Evolutionary conservation across 2,888 invertebrate species (phyloP).

Genomic region (Acanthoscelides obtectus): DNA sequence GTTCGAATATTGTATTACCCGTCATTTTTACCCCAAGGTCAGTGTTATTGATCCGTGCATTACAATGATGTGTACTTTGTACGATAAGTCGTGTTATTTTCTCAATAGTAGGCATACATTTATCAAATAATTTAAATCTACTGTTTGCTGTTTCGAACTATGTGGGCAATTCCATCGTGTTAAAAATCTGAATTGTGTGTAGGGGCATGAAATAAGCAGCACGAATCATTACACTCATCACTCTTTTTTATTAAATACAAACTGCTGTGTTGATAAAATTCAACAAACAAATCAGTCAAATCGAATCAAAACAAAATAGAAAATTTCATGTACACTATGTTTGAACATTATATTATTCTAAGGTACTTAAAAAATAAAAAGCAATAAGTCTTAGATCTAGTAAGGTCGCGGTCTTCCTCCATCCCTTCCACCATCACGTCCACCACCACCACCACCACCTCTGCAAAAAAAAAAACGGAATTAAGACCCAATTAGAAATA

Average conservation of each 20-base stretch:
- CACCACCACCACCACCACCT: slow-evolving; percentile 13
- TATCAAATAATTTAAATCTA: too few relatives aligned
- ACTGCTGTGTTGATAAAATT: neutral
- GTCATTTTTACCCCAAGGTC: neutral
- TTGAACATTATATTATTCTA: neutral
- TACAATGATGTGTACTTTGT: neutral
- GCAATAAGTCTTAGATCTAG: slow-evolving; percentile 22
- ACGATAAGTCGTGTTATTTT: neutral
- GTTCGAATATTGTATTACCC: neutral
- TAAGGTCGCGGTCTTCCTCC: slow-evolving; percentile 43
- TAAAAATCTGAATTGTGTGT: too few relatives aligned
- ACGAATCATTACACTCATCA: neutral
- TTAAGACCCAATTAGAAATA: neutral
- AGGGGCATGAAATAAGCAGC: neutral
- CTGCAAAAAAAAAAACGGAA: slow-evolving; percentile 80
- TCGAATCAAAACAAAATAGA: neutral
- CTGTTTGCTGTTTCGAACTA: too few relatives aligned
- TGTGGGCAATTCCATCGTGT: too few relatives aligned
- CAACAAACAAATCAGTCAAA: neutral
- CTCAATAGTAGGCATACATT: too few relatives aligned
- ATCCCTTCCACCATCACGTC: slow-evolving; percentile 36
- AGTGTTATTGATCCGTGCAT: neutral
- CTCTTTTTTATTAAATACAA: neutral
- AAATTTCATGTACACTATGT: neutral
- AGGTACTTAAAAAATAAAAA: slow-evolving; percentile 7